Evolutionary conservation across 2,797 vertebrate genomes (phyloP).

Genomic region (Manis javanica): DNA sequence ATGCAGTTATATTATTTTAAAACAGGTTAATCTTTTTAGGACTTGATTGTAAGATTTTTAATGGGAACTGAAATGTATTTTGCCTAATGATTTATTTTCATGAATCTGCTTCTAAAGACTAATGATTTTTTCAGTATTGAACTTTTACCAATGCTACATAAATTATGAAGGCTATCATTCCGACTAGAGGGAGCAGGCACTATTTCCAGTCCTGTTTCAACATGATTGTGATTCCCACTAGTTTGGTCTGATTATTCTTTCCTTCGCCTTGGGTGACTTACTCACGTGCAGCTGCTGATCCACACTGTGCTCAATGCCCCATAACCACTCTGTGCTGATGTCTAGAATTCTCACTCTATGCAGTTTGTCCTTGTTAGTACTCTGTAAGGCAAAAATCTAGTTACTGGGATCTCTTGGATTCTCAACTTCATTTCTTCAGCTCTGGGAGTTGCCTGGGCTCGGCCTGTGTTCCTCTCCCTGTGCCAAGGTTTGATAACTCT

Average conservation of each 20-base stretch:
- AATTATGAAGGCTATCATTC: not conserved
- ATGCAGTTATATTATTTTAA: not conserved
- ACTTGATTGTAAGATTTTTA: not conserved
- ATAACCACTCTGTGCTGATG: not conserved
- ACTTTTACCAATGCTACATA: no score
- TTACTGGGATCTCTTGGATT: fast-evolving
- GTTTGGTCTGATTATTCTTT: no score
- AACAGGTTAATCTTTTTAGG: not conserved
- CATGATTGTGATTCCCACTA: not conserved
- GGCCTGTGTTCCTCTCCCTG: fast-evolving
- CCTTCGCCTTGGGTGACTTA: not conserved
- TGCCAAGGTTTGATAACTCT: not conserved
- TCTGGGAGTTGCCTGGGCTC: not conserved
- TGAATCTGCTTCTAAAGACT: not conserved
- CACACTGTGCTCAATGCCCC: not conserved
- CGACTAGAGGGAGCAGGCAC: not conserved
- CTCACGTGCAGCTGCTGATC: not conserved
- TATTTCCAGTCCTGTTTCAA: not conserved
- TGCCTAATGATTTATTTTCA: no score
- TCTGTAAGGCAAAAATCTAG: not conserved
- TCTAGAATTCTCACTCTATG: not conserved
- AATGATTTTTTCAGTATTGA: not conserved
- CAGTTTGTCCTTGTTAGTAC: no score
- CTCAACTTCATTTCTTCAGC: not conserved
- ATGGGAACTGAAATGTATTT: not conserved